These are phyloP conservation scores for Pristis pectinata DNA, from an alignment of 2,797 vertebrate genomes.

Conservation along the genomic window DNA sequence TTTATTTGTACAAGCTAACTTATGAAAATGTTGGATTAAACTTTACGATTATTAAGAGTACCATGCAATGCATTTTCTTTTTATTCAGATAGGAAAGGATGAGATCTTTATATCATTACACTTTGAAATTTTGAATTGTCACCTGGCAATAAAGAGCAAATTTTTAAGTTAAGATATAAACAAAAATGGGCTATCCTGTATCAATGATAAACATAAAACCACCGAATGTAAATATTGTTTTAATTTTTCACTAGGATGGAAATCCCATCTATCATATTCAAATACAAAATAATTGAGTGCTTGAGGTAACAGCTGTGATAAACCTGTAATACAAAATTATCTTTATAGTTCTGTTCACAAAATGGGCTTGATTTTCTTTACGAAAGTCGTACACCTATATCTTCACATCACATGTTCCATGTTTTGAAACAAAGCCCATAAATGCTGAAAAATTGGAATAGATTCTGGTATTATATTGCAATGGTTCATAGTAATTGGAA, in stretches of 20 bases:
- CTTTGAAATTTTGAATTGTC: not conserved
- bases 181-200: not conserved
- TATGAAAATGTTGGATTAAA: not conserved
- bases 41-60: not conserved
- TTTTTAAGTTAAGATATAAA: not conserved
- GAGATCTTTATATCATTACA: not conserved
- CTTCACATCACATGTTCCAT: not conserved
- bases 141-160: not conserved
- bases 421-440: not conserved
- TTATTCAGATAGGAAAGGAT: not conserved
- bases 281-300: not conserved
- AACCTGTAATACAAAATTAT: not conserved
- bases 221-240: not conserved
- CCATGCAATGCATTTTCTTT: too few species aligned
- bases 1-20: not conserved
- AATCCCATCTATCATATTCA: not conserved
- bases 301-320: not conserved
- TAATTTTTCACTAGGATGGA: not conserved
- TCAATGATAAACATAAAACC: not conserved
- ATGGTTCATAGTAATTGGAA: not conserved
- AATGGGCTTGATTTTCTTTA: not conserved
- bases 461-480: not conserved
- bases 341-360: not conserved
- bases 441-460: not conserved
- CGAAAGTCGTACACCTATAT: not conserved